Base-by-base conservation (phyloP, 2,113 vertebrate species). In the Galbula dea region DNA sequence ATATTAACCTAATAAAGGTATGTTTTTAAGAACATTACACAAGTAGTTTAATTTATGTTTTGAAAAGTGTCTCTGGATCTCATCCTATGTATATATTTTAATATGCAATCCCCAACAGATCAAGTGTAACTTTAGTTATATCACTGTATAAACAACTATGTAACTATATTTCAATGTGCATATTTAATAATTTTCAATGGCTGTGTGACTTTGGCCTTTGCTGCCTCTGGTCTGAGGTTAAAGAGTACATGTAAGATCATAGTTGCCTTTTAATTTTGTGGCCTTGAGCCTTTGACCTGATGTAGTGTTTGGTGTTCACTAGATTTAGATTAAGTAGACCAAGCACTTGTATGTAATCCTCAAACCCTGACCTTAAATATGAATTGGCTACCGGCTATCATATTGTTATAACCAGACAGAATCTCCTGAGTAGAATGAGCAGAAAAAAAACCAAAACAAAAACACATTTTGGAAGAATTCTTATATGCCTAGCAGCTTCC, bases 231-330 rank as follows among this genome's bases (percentile, higher is more conserved):
- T 80, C 89, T 94, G 88, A 91, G 34, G 88, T 95, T 96, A 96
- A 96, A 91, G 88, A 83, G 45, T 93, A 65, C 72, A 43, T 46
- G 34, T 95, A 95, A 92, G 4, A 89, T 96, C 66, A 55, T 82
- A 76, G 21, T 45, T 85, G 88, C 84, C 95, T 95, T 97, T 97
- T 97, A 96, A 97, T 97, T 96, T 90, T 93, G 54, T 95, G 74
- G 73, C 69, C 89, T 96, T 96, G 76, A 96, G 86, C 90, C 93
- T 97, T 95, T 97, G 96, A 97, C 94, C 91, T 84, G 95, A 86
- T 41, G 80, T 71, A 63, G 43, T 88, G 63, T 87, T 95, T 89
- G 75, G 62, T 69, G 78, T 93, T 97, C 79, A 89, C 46, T 69
- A 96, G 93, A 96, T 87, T 96, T 92, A 91, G 67, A 90, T 91